Conservation (phyloP, 1,140 invertebrate species). For the Radopholus similis region DNA sequence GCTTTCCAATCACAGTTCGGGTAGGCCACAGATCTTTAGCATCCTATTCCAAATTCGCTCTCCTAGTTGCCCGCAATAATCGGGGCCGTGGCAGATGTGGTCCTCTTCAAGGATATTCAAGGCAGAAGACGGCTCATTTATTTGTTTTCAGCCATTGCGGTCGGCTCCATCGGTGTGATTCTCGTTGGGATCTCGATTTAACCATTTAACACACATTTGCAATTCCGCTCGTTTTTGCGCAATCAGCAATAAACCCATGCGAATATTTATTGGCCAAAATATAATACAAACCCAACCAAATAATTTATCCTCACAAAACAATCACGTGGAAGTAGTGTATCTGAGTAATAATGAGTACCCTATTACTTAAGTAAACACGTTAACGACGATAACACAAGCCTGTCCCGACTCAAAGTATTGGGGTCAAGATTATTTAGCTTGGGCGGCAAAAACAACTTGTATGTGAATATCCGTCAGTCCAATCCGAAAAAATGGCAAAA, state of each 20-base stretch:
- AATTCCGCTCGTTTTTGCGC: not conserved
- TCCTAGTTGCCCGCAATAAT: constrained; percentile 53
- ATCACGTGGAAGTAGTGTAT: no score
- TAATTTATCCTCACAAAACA: no score
- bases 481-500: no score
- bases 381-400: no score
- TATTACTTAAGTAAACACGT: no score
- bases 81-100: constrained; percentile 43
- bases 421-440: no score
- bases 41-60: not conserved
- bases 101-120: constrained; percentile 32
- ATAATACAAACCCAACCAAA: no score
- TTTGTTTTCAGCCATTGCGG: not conserved
- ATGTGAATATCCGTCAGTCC: no score
- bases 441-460: no score
- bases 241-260: not conserved
- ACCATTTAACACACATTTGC: not conserved
- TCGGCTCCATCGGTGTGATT: constrained; percentile 28
- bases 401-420: no score
- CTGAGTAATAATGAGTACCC: no score
- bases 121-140: constrained; percentile 16
- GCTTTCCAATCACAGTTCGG: constrained; percentile 50
- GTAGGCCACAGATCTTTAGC: constrained; percentile 24
- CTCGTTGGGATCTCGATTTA: constrained; percentile 26
- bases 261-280: not conserved